Base-by-base conservation (phyloP, 2,888 invertebrate species). In the Actias luna region DNA sequence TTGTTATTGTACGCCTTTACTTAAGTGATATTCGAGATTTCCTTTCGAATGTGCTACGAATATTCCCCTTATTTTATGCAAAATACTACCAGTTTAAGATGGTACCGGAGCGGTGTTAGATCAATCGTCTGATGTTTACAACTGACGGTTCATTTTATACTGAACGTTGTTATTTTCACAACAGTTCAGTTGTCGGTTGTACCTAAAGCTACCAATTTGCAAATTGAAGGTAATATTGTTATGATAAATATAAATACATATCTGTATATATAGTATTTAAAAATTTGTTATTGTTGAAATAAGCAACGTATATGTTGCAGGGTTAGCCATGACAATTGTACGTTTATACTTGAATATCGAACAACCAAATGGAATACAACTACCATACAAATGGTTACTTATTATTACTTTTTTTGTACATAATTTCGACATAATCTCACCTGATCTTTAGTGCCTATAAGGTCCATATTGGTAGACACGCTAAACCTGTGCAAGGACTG, bases 11-110 rank as follows among this genome's bases (percentile, higher is more conserved):
- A 83, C 82, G 82, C 83, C 84, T 83, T 80, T 76, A 70, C 83
- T 84, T 89, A 91, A 91, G 91, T 90, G 89, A 89, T 89, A 88
- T 88, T 86, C 85, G 80, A 84, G 87, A 88, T 87, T 85, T 86
- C 79, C 80, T 79, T 74, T 75, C 69, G 77, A 82, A 86, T 86
- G 87, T 85, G 85, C 84, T 84, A 71, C 74, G 67, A 77, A 74
- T 73, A 71, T 78, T 85, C 82, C 80, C 82, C 82, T 79, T 82
- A 79, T 83, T 80, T 81, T 73, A 77, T 75, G 72, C 73, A 67
- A 71, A 69, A 70, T 5, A 35, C 5, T 14, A 64, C 84, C 79
- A 82, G 64, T 72, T 66, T 74, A 67, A 29, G 3, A 42, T 69
- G 78, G 76, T 42, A 76, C 66, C 31, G 62, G 62, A 59, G 66